These are phyloP conservation scores for Sitta europaea DNA, from an alignment of 2,113 vertebrate genomes.

Conservation along the genomic window DNA sequence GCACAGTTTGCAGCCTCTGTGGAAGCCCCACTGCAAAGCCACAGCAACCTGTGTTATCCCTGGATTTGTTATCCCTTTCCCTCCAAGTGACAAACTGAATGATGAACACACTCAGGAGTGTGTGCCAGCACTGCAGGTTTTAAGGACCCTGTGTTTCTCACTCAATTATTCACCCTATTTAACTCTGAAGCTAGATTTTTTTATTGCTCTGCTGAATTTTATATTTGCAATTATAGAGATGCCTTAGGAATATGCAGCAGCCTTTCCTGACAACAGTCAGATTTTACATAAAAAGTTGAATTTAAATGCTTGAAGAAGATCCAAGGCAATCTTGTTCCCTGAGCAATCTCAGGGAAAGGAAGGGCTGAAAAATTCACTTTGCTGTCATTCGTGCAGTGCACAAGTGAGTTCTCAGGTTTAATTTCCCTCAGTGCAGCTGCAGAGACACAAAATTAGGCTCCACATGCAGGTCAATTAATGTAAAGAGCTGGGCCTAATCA, in stretches of 20 bases:
- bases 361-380: background rate
- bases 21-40: background rate
- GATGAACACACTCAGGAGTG: background rate
- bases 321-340: background rate
- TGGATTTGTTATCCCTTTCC: background rate
- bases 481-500: background rate
- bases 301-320: background rate
- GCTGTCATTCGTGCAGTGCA: rapidly evolving
- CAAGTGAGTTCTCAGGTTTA: background rate
- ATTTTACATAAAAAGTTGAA: background rate
- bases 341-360: background rate
- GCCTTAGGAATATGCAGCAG: background rate
- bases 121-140: background rate
- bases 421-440: background rate
- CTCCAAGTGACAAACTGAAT: background rate
- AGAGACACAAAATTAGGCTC: background rate
- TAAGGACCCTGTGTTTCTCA: background rate
- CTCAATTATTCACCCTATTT: background rate
- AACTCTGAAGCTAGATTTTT: background rate
- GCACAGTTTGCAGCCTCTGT: background rate
- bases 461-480: background rate
- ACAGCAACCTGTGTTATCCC: background rate
- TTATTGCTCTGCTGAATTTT: background rate
- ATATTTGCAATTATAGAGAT: background rate
- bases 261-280: background rate